Evolutionary conservation across 2,888 invertebrate genomes (phyloP).

Genomic region (Eucriotettix oculatus): DNA sequence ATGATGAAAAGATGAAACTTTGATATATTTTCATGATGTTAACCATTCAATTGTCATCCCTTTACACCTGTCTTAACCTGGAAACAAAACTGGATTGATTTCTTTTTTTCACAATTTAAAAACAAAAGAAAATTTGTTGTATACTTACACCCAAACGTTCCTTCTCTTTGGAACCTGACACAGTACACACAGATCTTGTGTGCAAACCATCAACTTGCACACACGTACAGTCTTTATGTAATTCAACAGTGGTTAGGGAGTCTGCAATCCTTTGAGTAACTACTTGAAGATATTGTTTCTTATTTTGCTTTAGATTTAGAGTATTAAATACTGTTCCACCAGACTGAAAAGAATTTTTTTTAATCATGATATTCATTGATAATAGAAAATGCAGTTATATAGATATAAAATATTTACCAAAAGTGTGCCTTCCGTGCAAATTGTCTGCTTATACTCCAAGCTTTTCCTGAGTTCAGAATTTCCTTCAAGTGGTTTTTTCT

Average conservation of each 20-base stretch:
- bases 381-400: background rate
- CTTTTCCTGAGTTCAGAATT: slow-evolving; percentile 36
- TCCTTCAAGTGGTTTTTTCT: slow-evolving; percentile 42
- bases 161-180: slow-evolving; percentile 11
- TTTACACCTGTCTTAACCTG: no score
- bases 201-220: slow-evolving; percentile 16
- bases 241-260: slow-evolving; percentile 19
- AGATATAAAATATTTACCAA: slow-evolving; percentile 30
- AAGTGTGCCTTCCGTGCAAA: slow-evolving; percentile 49
- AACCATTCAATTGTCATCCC: no score
- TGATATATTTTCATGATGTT: no score
- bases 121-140: no score
- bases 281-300: no score
- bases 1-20: no score
- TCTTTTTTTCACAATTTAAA: no score
- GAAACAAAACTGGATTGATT: no score
- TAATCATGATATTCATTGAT: background rate
- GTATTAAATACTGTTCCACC: slow-evolving; percentile 49
- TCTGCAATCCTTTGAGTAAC: slow-evolving; percentile 22
- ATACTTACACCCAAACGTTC: background rate
- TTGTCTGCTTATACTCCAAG: slow-evolving; percentile 35
- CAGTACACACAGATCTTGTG: slow-evolving; percentile 22
- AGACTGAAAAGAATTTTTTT: slow-evolving; percentile 27
- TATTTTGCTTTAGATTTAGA: slow-evolving; percentile 43
- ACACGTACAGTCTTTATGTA: slow-evolving; percentile 25